Base-by-base conservation (phyloP, 2,888 invertebrate genomes). In the Cryptocephalus moraei region DNA sequence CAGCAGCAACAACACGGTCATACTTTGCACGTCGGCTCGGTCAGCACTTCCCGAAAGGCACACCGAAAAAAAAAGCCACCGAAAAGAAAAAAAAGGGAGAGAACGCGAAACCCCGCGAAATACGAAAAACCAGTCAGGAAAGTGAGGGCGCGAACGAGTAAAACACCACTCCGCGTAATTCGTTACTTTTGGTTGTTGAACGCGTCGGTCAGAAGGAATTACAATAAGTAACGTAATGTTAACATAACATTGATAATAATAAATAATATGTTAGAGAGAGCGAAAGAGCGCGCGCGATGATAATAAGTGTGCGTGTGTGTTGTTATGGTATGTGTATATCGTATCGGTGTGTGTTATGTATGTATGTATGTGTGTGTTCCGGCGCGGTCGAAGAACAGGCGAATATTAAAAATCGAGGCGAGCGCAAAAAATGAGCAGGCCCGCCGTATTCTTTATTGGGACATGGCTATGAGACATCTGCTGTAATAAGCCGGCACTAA, bases 401-500 rank as follows among this genome's bases (percentile, higher is more conserved):
- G 65, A 64, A 65, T 70, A 70, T 71, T 69, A 69, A 71, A 71
- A 69, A 70, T 69, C 67, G 67, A 69, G 67, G 67, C 68, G 69
- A 22, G 22, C 68, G 67, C 68, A 70, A 71, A 71, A 70, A 70
- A 70, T 68, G 66, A 66, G 65, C 66, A 57, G 58, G 62, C 53
- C 58, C 59, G 14, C 40, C 61, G 69, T 70, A 71, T 71, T 70
- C 71, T 71, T 72, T 71, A 72, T 71, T 71, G 70, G 70, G 67
- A 71, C 70, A 71, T 70, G 65, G 73, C 72, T 73, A 75, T 76
- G 76, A 77, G 77, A 76, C 78, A 77, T 77, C 77, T 77, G 77
- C 75, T 74, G 77, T 76, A 76, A 77, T 77, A 76, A 77, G 75
- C 75, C 73, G 71, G 73, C 75, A 76, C 77, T 77, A 77, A 77